These are phyloP conservation scores for Percopsis transmontana DNA, from an alignment of 2,113 vertebrate genomes.

Conservation along the genomic window DNA sequence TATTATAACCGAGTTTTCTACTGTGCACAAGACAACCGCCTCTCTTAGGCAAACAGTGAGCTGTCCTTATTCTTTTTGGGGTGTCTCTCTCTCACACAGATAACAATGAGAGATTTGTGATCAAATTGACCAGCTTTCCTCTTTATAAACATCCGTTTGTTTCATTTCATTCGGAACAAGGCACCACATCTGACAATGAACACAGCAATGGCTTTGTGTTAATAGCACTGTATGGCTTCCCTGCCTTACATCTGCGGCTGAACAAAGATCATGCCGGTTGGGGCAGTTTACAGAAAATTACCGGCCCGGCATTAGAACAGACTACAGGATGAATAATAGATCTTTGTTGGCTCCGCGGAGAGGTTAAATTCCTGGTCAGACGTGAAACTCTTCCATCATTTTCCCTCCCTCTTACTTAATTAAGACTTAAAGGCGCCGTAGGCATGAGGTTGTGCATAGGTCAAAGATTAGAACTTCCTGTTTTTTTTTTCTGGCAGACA, in stretches of 20 bases:
- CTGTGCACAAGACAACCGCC: constrained; percentile 25
- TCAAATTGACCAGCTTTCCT: constrained; percentile 33
- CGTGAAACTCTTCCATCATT: constrained; percentile 38
- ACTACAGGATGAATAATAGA: constrained; percentile 38
- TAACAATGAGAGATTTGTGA: constrained; percentile 34
- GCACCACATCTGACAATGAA: constrained; percentile 25
- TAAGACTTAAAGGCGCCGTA: constrained; percentile 44
- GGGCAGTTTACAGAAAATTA: constrained; percentile 31
- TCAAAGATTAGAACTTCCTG: constrained; percentile 44
- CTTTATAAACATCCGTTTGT: constrained; percentile 18
- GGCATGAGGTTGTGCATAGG: constrained; percentile 38
- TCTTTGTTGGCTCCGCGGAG: constrained; percentile 44
- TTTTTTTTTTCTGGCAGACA: constrained; percentile 38
- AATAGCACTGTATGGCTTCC: neutral
- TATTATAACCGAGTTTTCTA: constrained; percentile 32
- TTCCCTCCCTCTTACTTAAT: constrained; percentile 60
- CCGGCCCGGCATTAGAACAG: constrained; percentile 27
- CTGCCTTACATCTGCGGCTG: constrained; percentile 33
- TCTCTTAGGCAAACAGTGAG: constrained; percentile 15
- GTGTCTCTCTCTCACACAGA: constrained; percentile 7
- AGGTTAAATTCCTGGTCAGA: constrained; percentile 51
- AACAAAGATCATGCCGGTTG: constrained; percentile 26
- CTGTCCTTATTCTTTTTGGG: constrained; percentile 15
- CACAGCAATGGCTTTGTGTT: constrained; percentile 10
- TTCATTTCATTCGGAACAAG: neutral